Base-by-base conservation (phyloP, 2,113 vertebrate genomes). In the Lophius piscatorius region DNA sequence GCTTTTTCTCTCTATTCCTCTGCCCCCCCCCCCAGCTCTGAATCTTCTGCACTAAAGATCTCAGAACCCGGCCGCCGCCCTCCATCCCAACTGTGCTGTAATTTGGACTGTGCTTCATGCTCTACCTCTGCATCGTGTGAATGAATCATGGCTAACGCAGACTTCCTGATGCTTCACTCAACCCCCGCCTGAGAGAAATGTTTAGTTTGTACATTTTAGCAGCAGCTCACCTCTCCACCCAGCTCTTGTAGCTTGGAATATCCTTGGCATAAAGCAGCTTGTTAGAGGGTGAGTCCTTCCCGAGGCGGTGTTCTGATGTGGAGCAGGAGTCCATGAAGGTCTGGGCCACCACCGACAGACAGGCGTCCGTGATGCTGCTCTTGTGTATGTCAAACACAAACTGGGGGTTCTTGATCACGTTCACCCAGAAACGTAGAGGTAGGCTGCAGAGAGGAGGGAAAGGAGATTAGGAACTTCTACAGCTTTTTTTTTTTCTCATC, bases 271-370 rank as follows among this genome's bases (percentile, higher is more conserved):
- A 98, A 4, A 99, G 95, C 60, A 98, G 93, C 88, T 99, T 99
- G 91, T 99, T 99, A 76, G 96, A 98, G 21, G 97, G 97, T 0
- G 97, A 99, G 79, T 99, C 97, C 71, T 99, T 99, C 79, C 97
- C 97, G 89, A 99, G 92, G 9, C 96, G 94, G 75, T 99, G 96
- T 84, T 99, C 97, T 0, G 97, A 99, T 3, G 97, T 99, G 13
- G 97, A 99, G 58, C 97, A 99, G 75, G 97, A 99, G 87, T 99
- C 97, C 97, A 99, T 99, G 92, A 99, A 99, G 71, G 97, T 99
- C 91, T 99, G 97, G 7, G 97, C 96, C 87, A 98, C 97, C 78
- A 99, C 97, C 0, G 96, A 98, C 21, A 99, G 92, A 77, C 97
- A 99, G 84, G 97, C 97, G 0, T 99, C 97, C 0, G 97, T 99